Percentiles rank a stretch among this genome's conserved stretches.
Conservation (phyloP, 2,113 vertebrate genomes). For the Heterochromis multidens region DNA sequence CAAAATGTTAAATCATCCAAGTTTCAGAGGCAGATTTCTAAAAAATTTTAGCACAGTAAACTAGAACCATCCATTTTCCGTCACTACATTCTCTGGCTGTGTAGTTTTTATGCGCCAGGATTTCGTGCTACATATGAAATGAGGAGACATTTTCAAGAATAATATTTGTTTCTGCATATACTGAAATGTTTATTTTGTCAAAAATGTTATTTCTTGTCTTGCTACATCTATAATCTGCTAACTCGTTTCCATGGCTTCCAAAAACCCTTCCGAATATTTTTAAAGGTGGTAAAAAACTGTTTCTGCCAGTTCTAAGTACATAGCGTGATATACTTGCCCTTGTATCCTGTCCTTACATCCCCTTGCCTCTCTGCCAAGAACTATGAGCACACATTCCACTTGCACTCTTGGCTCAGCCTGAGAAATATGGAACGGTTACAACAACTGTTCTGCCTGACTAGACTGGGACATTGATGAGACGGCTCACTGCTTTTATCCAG, state of each 20-base stretch:
- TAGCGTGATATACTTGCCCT: slow-evolving; percentile 12
- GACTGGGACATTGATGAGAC: slow-evolving; percentile 46
- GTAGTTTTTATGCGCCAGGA: background rate
- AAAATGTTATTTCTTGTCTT: background rate
- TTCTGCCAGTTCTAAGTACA: background rate
- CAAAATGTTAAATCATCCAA: background rate
- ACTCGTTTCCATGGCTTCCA: background rate
- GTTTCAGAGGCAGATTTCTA: background rate
- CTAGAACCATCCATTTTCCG: background rate
- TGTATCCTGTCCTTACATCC: background rate
- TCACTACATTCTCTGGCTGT: background rate
- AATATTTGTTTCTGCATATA: background rate
- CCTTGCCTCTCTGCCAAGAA: slow-evolving; percentile 18
- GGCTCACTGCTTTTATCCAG: slow-evolving; percentile 38
- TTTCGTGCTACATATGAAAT: background rate
- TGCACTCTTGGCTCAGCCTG: slow-evolving; percentile 40
- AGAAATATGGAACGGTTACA: slow-evolving; percentile 46
- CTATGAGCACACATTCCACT: slow-evolving; percentile 30
- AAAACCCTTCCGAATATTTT: background rate
- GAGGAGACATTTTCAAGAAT: background rate
- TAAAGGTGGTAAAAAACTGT: background rate
- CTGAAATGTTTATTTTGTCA: background rate
- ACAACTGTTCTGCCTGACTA: slow-evolving; percentile 49
- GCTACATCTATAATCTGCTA: background rate
- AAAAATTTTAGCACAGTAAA: background rate